Evolutionary conservation across 2,888 invertebrate species (phyloP).

Genomic region (Pristionchus maxplancki): DNA sequence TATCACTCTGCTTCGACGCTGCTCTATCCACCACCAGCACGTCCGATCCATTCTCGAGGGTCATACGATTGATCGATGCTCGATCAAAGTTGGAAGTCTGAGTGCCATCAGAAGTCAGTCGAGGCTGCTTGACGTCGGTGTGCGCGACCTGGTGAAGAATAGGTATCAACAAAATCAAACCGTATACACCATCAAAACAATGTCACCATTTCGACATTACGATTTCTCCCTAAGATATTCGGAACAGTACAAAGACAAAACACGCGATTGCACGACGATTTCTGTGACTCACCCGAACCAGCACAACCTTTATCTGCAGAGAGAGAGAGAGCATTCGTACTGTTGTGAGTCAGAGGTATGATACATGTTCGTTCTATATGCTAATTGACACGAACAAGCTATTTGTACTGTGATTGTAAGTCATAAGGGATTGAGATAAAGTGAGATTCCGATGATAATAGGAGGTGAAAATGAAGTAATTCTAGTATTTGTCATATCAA

Average conservation of each 20-base stretch:
- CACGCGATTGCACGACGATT: not conserved
- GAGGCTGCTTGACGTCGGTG: not conserved
- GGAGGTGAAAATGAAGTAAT: not conserved
- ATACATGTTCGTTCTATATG: conserved; percentile 8
- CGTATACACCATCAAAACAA: too few relatives aligned
- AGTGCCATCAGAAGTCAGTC: not conserved
- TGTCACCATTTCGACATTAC: not conserved
- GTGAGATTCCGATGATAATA: not conserved
- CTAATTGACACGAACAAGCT: not conserved
- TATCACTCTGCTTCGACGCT: not conserved
- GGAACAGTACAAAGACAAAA: conserved; percentile 33
- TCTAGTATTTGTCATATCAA: too few relatives aligned
- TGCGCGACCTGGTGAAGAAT: not conserved
- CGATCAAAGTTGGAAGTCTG: conserved; percentile 46
- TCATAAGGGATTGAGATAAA: not conserved
- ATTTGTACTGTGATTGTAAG: not conserved
- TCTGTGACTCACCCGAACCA: conserved; percentile 37
- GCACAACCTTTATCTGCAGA: conserved; percentile 41
- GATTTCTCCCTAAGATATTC: not conserved
- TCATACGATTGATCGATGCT: not conserved
- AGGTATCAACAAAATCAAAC: not conserved
- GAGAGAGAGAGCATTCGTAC: not conserved
- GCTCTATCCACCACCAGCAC: not conserved
- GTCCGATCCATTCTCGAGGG: conserved; percentile 19
- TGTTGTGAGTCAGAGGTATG: not conserved